Evolutionary conservation across 2,888 invertebrate species (phyloP).

Genomic region (Caenorhabditis zanzibari): DNA sequence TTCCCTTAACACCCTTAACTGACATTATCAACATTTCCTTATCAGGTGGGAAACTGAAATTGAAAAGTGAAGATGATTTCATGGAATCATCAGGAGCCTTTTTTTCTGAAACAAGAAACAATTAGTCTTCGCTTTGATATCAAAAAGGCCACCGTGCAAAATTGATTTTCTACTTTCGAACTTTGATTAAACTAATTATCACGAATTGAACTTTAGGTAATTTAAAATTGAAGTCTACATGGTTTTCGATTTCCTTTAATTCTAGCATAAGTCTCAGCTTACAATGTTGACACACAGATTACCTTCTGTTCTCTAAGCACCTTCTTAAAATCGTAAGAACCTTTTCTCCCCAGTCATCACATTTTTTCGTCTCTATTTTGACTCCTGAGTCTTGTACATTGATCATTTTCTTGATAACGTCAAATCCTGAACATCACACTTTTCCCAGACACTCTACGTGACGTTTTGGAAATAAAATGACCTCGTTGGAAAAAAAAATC

Average conservation of each 20-base stretch:
- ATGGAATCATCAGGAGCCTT: conserved; percentile 10
- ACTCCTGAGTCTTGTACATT: conserved; percentile 4
- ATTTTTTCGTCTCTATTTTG: conserved; percentile 13
- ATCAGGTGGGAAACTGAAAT: conserved; percentile 29
- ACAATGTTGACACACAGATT: no score
- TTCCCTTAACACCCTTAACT: conserved; percentile 50
- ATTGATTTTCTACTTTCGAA: conserved; percentile 21
- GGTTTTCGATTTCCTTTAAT: no score
- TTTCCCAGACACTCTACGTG: conserved; percentile 7
- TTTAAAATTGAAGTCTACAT: no score
- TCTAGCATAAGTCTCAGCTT: no score
- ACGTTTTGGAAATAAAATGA: conserved; percentile 1
- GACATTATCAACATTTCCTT: conserved; percentile 34
- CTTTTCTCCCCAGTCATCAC: no score
- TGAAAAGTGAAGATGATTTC: conserved; percentile 28
- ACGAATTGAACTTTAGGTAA: neutral
- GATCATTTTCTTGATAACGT: conserved; percentile 20
- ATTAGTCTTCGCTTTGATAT: conserved; percentile 19
- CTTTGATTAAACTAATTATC: neutral
- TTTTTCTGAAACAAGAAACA: conserved; percentile 22
- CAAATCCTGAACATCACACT: conserved; percentile 20
- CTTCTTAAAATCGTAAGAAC: no score
- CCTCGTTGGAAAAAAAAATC: neutral
- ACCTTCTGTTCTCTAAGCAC: neutral
- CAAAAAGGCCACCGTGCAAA: conserved; percentile 40